Evolutionary conservation across 2,888 invertebrate genomes (phyloP), one percentile per base, ranked within the genome.

Genomic region (Sphecodes monilicornis): DNA sequence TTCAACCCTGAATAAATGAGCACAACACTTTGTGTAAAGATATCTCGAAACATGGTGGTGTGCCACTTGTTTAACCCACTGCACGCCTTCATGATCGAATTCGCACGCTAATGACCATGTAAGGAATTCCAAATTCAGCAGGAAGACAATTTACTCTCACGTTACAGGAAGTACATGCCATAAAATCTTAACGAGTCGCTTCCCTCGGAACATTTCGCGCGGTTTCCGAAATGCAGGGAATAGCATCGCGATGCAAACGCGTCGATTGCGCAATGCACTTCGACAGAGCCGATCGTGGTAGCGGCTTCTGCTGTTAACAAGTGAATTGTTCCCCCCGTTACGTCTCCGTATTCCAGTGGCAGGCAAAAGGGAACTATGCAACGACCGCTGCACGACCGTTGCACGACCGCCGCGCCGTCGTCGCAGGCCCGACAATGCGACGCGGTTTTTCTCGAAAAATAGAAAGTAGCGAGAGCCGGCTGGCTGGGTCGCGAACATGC

Each of bases 231-330:
- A 72, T 46, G 29, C 32, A 4, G 36, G 18, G 39, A 69, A 78
- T 60, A 10, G 39, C n/a, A n/a, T n/a, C n/a, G n/a, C 78, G 72
- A 66, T 72, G 46, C 50, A 36, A 76, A 80, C 71, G 73, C 39
- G 69, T 26, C 36, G 22, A 78, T 84, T 68, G 78, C 71, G 78
- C 84, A 75, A 82, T 76, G n/a, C 41, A 26, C 46, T 22, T 82
- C 71, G 50, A 78, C 66, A n/a, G 64, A n/a, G 29, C 32, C 74
- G 74, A 81, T 77, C 54, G 73, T 64, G 22, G 13, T 29, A 72
- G 69, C 72, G 10, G 11, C 73, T 46, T 43, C 54, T 29, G 71
- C 32, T 66, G 66, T 39, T 66, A 66, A 66, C 66, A n/a, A 66
- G 66, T 36, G 82, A 82, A 41, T 26, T 50, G 82, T 78, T 74